Evolutionary conservation across 2,113 vertebrate species (phyloP).

Genomic region (Leptobrachium ailaonicum): DNA sequence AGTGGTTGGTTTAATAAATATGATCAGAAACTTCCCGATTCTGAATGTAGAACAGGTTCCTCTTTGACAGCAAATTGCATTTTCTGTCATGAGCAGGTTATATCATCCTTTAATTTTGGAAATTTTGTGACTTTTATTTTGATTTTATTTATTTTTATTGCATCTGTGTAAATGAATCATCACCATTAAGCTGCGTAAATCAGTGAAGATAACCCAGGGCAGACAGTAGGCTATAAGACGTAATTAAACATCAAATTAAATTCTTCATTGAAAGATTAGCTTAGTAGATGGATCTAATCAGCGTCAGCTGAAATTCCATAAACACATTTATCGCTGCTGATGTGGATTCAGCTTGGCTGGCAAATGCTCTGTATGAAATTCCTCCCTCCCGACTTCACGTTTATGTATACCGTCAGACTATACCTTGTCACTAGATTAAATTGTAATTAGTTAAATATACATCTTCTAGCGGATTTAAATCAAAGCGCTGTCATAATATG

Average conservation of each 20-base stretch:
- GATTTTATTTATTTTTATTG: no score
- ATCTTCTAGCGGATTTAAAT: neutral
- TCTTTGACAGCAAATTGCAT: no score
- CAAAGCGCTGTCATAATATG: neutral
- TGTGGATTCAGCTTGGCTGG: neutral
- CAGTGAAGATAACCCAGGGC: neutral
- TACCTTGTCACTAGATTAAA: neutral
- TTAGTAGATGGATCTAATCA: slow-evolving; percentile 8
- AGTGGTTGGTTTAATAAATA: no score
- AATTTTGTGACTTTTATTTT: no score
- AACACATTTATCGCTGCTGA: neutral
- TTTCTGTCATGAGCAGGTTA: no score
- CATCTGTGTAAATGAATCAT: no score
- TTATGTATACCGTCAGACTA: neutral
- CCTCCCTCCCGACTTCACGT: neutral
- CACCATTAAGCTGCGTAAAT: neutral
- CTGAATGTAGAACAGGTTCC: no score
- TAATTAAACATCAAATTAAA: slow-evolving; percentile 6
- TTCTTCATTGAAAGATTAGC: slow-evolving; percentile 14
- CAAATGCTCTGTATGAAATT: neutral
- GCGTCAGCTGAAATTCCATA: neutral
- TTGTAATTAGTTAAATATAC: slow-evolving; percentile 2
- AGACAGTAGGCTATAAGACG: neutral
- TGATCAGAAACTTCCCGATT: no score
- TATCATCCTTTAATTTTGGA: no score